Evolutionary conservation across 2,797 vertebrate species (phyloP).

Genomic region (Lerista edwardsae): DNA sequence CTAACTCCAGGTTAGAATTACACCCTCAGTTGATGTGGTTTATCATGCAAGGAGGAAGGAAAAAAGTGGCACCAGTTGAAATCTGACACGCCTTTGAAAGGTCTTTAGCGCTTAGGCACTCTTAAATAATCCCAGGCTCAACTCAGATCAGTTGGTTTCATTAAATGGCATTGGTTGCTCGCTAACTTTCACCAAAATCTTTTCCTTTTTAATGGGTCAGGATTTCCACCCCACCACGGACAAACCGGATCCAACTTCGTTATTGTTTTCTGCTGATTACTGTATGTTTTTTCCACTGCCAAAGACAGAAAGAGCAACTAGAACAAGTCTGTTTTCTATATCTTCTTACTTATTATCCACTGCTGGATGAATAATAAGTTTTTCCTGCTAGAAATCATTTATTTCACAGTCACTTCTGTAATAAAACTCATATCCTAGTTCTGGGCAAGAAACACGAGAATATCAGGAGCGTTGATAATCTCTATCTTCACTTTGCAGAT

Average conservation of each 20-base stretch:
- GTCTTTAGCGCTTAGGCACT: not conserved
- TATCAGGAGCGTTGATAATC: not conserved
- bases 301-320: not conserved
- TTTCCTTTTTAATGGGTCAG: not conserved
- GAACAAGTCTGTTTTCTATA: not conserved
- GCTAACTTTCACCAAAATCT: not conserved
- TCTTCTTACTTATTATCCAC: too few relatives aligned
- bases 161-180: not conserved
- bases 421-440: not conserved
- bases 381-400: not conserved
- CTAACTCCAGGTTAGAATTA: too few relatives aligned
- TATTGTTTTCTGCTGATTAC: not conserved
- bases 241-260: not conserved
- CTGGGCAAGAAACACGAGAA: not conserved
- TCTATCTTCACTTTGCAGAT: not conserved
- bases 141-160: not conserved
- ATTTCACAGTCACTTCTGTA: not conserved
- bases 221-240: not conserved
- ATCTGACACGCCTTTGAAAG: not conserved
- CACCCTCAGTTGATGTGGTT: not conserved
- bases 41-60: not conserved
- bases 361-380: not conserved
- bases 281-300: slow-evolving; percentile 24
- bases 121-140: not conserved
- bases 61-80: not conserved